These are phyloP conservation scores for Heterotis niloticus DNA, from an alignment of 2,113 vertebrate species.

Conservation along the genomic window DNA sequence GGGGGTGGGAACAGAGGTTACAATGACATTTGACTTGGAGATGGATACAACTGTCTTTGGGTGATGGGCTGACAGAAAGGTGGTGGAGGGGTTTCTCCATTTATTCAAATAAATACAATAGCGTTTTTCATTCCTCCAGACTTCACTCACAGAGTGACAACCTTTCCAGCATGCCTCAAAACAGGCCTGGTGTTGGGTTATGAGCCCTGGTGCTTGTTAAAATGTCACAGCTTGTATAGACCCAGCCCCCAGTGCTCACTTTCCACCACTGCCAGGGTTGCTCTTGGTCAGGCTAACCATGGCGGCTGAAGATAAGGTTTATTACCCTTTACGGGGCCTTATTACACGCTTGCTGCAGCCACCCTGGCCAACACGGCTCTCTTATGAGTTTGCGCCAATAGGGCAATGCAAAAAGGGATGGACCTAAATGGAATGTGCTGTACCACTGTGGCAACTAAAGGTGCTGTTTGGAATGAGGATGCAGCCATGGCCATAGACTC, in stretches of 20 bases:
- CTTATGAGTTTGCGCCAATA: constrained; percentile 56
- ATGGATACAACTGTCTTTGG: too few relatives aligned
- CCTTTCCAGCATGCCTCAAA: constrained; percentile 29
- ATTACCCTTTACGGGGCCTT: constrained; percentile 43
- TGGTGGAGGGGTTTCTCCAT: constrained; percentile 31
- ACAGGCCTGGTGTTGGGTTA: constrained; percentile 55
- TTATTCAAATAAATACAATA: constrained; percentile 19
- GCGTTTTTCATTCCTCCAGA: constrained; percentile 5
- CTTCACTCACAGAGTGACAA: neutral
- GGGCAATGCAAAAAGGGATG: constrained; percentile 61
- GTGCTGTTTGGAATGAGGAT: constrained; percentile 42
- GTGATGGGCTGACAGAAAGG: too few relatives aligned
- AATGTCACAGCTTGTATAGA: constrained; percentile 60
- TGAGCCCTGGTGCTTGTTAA: constrained; percentile 62
- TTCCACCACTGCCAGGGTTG: constrained; percentile 15
- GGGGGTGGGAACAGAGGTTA: constrained; percentile 26
- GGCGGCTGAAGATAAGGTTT: constrained; percentile 69
- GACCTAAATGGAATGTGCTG: constrained; percentile 68
- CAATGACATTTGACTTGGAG: neutral
- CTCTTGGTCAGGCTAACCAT: constrained; percentile 58
- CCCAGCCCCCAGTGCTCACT: constrained; percentile 39
- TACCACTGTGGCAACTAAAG: constrained; percentile 49
- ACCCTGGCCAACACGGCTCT: constrained; percentile 64
- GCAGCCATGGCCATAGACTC: constrained; percentile 10
- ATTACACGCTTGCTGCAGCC: constrained; percentile 47